Evolutionary conservation across 2,113 vertebrate species (phyloP).

Genomic region (Stigmatopora nigra): DNA sequence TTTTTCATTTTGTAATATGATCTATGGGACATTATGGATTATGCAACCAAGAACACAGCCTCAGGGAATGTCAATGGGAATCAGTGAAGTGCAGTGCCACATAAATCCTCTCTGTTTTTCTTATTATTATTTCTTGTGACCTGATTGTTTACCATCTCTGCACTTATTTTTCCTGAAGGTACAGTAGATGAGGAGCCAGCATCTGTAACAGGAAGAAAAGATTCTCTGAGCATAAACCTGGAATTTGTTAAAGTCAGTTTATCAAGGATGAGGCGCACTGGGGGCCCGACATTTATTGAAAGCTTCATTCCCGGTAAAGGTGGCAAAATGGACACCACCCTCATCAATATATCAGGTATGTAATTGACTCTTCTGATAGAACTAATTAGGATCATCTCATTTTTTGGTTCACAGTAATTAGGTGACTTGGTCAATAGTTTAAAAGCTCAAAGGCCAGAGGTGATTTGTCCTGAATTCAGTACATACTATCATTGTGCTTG

Average conservation of each 20-base stretch:
- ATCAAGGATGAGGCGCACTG: conserved; percentile 87
- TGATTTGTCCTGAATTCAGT: too few relatives aligned
- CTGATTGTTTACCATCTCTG: neutral
- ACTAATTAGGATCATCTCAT: neutral
- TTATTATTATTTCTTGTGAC: neutral
- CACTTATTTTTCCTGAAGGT: conserved; percentile 61
- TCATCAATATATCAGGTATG: conserved; percentile 97
- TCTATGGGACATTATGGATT: neutral
- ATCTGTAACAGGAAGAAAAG: conserved; percentile 95
- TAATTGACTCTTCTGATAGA: neutral
- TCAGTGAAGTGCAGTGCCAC: neutral
- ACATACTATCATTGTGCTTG: too few relatives aligned
- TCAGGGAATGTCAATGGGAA: neutral
- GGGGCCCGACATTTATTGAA: conserved; percentile 86
- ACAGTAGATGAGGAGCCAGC: conserved; percentile 90
- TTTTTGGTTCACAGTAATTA: neutral
- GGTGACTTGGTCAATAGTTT: too few relatives aligned
- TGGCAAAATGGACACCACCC: conserved; percentile 91
- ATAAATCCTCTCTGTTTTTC: neutral
- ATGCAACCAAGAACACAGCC: neutral
- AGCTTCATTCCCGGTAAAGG: conserved; percentile 78
- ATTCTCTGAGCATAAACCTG: conserved; percentile 95
- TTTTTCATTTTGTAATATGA: neutral
- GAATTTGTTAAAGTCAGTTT: conserved; percentile 98
- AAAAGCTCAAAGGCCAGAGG: too few relatives aligned